A percentile compares a stretch with the other conserved stretches of the same genome.
These are phyloP conservation scores for Lomographa bimaculata DNA, from an alignment of 2,888 invertebrate species.

Conservation along the genomic window DNA sequence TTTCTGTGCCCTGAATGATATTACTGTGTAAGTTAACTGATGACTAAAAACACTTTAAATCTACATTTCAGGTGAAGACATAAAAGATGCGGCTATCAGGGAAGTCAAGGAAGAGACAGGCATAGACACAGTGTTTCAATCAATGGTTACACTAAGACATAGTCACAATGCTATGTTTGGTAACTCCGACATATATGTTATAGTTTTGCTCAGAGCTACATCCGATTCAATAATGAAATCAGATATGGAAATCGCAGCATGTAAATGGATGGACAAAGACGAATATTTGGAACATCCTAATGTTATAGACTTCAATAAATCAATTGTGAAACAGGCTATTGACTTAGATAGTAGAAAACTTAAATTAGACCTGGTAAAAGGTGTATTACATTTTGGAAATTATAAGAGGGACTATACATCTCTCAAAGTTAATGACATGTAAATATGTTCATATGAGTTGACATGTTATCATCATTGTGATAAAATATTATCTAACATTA, in stretches of 20 bases:
- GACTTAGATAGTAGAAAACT: constrained; percentile 85
- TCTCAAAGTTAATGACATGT: constrained; percentile 59
- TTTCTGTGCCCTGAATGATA: too few relatives aligned
- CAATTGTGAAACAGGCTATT: constrained; percentile 86
- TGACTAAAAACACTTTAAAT: too few relatives aligned
- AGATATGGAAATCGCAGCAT: constrained; percentile 89
- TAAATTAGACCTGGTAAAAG: constrained; percentile 83
- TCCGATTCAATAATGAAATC: constrained; percentile 86
- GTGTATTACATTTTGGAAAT: constrained; percentile 53
- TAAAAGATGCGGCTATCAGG: constrained; percentile 91
- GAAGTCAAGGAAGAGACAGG: constrained; percentile 97
- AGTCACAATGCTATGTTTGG: constrained; percentile 89
- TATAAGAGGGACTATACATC: constrained; percentile 60
- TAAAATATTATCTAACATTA: constrained; percentile 18
- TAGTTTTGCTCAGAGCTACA: constrained; percentile 88
- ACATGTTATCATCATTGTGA: constrained; percentile 24
- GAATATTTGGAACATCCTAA: constrained; percentile 88
- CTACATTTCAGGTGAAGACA: constrained; percentile 87
- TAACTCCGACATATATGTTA: constrained; percentile 94
- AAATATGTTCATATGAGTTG: constrained; percentile 14
- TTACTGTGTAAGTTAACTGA: too few relatives aligned
- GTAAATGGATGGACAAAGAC: constrained; percentile 92
- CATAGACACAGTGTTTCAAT: constrained; percentile 88
- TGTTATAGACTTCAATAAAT: constrained; percentile 88
- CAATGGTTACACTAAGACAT: constrained; percentile 91